Conservation (phyloP, 2,113 vertebrate genomes). For the Calyptommatus sinebrachiatus region DNA sequence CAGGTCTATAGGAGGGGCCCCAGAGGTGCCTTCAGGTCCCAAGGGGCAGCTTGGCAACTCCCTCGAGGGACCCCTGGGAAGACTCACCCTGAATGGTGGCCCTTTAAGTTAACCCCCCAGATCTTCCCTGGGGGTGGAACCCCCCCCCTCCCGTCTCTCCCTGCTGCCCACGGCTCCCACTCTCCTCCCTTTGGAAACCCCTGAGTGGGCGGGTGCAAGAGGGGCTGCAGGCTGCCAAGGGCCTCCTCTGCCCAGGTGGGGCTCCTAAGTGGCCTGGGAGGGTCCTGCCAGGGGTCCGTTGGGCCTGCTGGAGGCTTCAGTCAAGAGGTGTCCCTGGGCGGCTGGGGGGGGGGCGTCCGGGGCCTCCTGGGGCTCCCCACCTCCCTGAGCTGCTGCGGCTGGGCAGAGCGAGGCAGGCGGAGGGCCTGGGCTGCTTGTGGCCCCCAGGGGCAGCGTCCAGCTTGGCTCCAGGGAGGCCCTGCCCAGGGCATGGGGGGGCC, state of each 20-base stretch:
- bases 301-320: constrained; percentile 37
- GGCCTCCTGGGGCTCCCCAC: background rate
- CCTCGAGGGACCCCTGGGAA: background rate
- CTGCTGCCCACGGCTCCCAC: too few relatives aligned
- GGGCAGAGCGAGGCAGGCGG: background rate
- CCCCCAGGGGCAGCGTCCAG: background rate
- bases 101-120: background rate
- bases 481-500: constrained; percentile 29
- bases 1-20: background rate
- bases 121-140: background rate
- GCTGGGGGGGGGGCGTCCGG: too few relatives aligned
- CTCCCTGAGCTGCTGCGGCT: background rate
- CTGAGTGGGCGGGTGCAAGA: background rate
- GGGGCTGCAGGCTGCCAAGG: background rate
- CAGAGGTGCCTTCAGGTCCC: too few relatives aligned
- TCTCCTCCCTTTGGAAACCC: background rate
- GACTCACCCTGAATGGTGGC: background rate
- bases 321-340: background rate
- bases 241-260: background rate
- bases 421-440: background rate
- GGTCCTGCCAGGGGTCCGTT: constrained; percentile 18
- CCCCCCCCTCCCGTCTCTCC: too few relatives aligned
- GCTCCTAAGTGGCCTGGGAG: background rate
- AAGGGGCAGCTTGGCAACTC: too few relatives aligned
- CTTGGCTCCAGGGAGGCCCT: background rate